Percentiles rank a stretch among this genome's conserved stretches.
These are phyloP conservation scores for Bothrops jararaca DNA, from an alignment of 2,113 vertebrate species.

Conservation along the genomic window DNA sequence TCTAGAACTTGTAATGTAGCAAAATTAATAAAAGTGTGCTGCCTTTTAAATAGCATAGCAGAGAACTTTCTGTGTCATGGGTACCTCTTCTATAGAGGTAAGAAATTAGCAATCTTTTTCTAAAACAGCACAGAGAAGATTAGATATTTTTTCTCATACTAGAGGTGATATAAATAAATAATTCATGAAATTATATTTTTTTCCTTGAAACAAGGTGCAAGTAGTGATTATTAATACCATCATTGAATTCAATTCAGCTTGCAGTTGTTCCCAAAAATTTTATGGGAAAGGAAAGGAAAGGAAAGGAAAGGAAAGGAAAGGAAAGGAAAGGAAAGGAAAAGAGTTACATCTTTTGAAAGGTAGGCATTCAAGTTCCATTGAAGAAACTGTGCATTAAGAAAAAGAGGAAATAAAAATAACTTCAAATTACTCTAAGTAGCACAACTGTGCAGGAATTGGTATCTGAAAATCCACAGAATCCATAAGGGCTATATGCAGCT, in stretches of 20 bases:
- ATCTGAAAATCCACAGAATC: neutral
- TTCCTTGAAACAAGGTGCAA: neutral
- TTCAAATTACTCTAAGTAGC: neutral
- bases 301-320: too few relatives aligned
- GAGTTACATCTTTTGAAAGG: neutral
- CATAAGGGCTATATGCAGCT: neutral
- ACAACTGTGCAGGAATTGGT: neutral
- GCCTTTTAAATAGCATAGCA: too few relatives aligned
- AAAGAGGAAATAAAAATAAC: neutral
- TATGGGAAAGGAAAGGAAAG: neutral
- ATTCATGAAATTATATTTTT: neutral
- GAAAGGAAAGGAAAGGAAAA: neutral
- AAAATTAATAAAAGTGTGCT: neutral
- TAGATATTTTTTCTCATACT: neutral
- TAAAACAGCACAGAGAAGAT: too few relatives aligned
- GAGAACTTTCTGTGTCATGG: neutral
- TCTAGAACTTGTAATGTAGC: neutral
- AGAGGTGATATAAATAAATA: neutral
- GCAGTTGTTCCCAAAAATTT: neutral
- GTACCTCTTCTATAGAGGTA: neutral
- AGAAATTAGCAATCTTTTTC: too few relatives aligned
- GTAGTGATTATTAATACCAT: neutral
- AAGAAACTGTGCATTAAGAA: neutral
- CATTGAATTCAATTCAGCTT: neutral
- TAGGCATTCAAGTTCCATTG: neutral